Evolutionary conservation across 1,140 invertebrate species (phyloP).

Genomic region (Drosophila pandora): DNA sequence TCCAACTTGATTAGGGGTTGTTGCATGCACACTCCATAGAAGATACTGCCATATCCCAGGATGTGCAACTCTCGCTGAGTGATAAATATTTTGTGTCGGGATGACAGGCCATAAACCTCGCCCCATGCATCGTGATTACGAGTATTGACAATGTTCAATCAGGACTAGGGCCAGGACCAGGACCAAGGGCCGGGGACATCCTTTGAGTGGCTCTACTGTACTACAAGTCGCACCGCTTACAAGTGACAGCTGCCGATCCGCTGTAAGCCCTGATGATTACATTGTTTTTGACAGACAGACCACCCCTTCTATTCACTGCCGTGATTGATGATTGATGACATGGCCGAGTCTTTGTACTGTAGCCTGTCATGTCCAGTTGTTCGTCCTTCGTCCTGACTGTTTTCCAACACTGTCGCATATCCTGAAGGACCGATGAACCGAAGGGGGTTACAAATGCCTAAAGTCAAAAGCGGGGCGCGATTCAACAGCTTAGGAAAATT

Average conservation of each 20-base stretch:
- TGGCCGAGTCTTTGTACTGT: background rate
- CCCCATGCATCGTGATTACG: constrained; percentile 32
- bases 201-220: constrained; percentile 49
- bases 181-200: constrained; percentile 21
- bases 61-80: constrained; percentile 49
- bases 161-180: constrained; percentile 8
- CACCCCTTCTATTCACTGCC: constrained; percentile 17
- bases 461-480: constrained; percentile 57
- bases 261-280: constrained; percentile 59
- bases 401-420: constrained; percentile 44
- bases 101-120: constrained; percentile 67
- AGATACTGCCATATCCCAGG: constrained; percentile 10
- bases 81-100: constrained; percentile 76
- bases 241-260: constrained; percentile 50
- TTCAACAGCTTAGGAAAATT: constrained; percentile 74
- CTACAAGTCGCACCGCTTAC: constrained; percentile 31
- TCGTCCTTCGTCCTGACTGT: background rate
- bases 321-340: constrained; percentile 48
- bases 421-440: background rate
- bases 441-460: constrained; percentile 60
- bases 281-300: constrained; percentile 31
- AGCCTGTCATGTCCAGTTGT: constrained; percentile 50
- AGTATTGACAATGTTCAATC: constrained; percentile 60
- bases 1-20: constrained; percentile 67
- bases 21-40: background rate